Evolutionary conservation across 2,797 vertebrate genomes (phyloP).

Genomic region (Novumbra hubbsi): DNA sequence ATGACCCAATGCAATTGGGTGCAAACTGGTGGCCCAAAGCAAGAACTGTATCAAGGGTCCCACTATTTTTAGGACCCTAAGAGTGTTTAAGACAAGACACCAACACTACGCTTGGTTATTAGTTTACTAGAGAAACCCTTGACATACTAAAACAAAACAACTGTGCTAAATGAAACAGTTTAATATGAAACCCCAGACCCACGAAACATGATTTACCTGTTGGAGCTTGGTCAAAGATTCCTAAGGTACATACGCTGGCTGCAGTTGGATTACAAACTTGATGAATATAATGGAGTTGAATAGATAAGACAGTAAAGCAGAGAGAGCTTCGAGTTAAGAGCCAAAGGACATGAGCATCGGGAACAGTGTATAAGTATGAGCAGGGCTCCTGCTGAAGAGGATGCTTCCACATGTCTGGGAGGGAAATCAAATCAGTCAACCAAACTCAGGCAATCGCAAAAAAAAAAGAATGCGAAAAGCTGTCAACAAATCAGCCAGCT

Average conservation of each 20-base stretch:
- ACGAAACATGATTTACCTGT: not conserved
- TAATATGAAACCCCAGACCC: not conserved
- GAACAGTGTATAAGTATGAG: slow-evolving; percentile 2
- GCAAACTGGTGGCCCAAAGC: slow-evolving; percentile 5
- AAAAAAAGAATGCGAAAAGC: slow-evolving; percentile 3
- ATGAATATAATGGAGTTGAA: not conserved
- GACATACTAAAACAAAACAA: not conserved
- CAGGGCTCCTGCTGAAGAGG: slow-evolving; percentile 5
- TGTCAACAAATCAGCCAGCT: slow-evolving; percentile 1
- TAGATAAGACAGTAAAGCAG: not conserved
- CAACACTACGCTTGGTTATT: not conserved
- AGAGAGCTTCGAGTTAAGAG: not conserved
- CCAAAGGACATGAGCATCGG: not conserved
- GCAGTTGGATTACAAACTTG: too few species aligned
- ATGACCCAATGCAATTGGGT: slow-evolving; percentile 5
- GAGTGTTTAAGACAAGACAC: not conserved
- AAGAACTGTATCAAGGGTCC: not conserved
- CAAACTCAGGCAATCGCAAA: not conserved
- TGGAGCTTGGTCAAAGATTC: not conserved
- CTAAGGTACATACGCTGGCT: not conserved
- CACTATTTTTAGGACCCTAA: not conserved
- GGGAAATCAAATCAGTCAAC: not conserved
- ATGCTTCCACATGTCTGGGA: slow-evolving; percentile 19
- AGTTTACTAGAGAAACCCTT: not conserved
- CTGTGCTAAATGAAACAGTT: not conserved